These are phyloP conservation scores for Pseudanteris insignis DNA, from an alignment of 2,888 invertebrate species.

Conservation along the genomic window DNA sequence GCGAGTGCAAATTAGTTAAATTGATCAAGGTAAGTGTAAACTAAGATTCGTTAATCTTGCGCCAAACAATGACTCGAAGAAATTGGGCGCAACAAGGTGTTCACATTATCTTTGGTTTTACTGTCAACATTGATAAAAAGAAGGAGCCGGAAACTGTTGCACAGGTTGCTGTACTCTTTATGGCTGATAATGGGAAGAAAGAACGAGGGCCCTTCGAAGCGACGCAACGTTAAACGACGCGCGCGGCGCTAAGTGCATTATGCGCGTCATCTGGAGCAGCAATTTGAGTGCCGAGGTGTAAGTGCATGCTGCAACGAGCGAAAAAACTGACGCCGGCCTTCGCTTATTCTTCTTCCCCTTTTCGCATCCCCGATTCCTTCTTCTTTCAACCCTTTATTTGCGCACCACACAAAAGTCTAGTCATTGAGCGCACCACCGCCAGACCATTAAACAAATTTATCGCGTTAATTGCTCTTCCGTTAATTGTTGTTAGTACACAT, in stretches of 20 bases:
- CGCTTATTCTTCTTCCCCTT: slow-evolving; percentile 20
- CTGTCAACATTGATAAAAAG: slow-evolving; percentile 25
- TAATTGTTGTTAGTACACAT: slow-evolving; percentile 5
- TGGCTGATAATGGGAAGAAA: slow-evolving; percentile 36
- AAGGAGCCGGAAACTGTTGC: slow-evolving; percentile 32
- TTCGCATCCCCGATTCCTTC: slow-evolving; percentile 9
- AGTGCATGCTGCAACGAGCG: slow-evolving; percentile 16
- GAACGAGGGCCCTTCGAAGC: slow-evolving; percentile 32
- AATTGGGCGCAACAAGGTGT: too few species aligned
- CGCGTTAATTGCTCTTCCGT: slow-evolving; percentile 27
- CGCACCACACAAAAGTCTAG: slow-evolving; percentile 13
- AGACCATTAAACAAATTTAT: slow-evolving; percentile 17
- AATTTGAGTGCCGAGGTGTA: slow-evolving; percentile 25
- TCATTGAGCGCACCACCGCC: slow-evolving; percentile 25
- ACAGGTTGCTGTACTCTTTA: slow-evolving; percentile 30
- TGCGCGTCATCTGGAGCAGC: slow-evolving; percentile 22
- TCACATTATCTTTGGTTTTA: too few species aligned
- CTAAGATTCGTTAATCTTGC: too few species aligned
- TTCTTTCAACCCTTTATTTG: slow-evolving; percentile 17
- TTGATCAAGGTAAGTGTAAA: too few species aligned
- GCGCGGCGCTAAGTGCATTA: slow-evolving; percentile 41
- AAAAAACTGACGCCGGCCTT: slow-evolving; percentile 17
- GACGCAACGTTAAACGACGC: slow-evolving; percentile 37
- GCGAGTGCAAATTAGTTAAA: too few species aligned
- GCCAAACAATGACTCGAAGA: too few species aligned